These are phyloP conservation scores for Pelosia muscerda DNA, from an alignment of 2,888 invertebrate species.

Conservation along the genomic window DNA sequence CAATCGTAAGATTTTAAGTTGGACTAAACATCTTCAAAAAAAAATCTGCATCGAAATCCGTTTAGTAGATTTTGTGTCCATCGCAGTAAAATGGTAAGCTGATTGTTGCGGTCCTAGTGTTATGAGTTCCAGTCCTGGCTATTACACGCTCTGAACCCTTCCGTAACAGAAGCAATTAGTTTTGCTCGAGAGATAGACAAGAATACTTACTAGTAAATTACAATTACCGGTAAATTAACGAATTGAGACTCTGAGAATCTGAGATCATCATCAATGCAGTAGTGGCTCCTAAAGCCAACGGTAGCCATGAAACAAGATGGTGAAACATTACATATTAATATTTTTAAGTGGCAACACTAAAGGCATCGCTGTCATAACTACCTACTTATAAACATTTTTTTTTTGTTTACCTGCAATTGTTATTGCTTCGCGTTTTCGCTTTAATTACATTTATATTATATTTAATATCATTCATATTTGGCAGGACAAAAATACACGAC, in stretches of 20 bases:
- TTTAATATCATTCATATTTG: conserved; percentile 52
- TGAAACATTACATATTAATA: background rate
- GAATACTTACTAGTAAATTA: background rate
- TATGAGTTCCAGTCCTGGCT: too few relatives aligned
- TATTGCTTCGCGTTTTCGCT: conserved; percentile 34
- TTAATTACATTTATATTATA: conserved; percentile 52
- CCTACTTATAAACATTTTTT: conserved; percentile 1
- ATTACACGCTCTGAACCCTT: too few relatives aligned
- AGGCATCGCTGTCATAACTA: background rate
- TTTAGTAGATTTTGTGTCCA: too few relatives aligned
- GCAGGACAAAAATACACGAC: conserved; percentile 22
- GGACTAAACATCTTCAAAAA: too few relatives aligned
- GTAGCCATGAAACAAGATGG: background rate
- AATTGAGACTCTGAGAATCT: too few relatives aligned
- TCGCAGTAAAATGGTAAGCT: background rate
- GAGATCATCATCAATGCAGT: background rate
- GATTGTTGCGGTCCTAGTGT: background rate
- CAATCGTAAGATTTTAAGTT: too few relatives aligned
- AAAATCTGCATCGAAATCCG: too few relatives aligned
- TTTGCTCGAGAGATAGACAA: background rate
- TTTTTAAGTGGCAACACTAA: conserved; percentile 1
- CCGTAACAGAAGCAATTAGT: background rate
- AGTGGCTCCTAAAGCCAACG: background rate
- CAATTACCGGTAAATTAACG: too few relatives aligned
- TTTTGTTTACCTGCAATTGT: conserved; percentile 23